Evolutionary conservation across 2,113 vertebrate species (phyloP).

Genomic region (Neotoma lepida): DNA sequence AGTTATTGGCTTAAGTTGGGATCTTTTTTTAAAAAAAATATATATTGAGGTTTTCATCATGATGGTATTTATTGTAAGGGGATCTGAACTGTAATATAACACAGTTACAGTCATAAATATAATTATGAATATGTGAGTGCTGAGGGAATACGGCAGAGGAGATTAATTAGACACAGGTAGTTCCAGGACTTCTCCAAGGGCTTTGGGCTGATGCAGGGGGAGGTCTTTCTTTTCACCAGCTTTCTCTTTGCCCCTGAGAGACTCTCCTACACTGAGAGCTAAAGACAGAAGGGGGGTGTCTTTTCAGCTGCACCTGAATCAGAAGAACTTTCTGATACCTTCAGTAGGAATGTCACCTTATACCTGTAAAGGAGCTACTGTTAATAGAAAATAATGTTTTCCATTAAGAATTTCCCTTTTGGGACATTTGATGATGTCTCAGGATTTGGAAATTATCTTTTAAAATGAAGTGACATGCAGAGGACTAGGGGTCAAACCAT

Average conservation of each 20-base stretch:
- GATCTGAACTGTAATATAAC: slow-evolving; percentile 75
- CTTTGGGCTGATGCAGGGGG: slow-evolving; percentile 59
- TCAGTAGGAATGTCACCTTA: neutral
- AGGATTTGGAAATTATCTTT: slow-evolving; percentile 48
- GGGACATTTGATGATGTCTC: neutral
- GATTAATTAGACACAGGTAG: slow-evolving; percentile 78
- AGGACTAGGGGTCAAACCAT: neutral
- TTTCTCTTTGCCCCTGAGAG: slow-evolving; percentile 16
- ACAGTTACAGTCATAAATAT: slow-evolving; percentile 77
- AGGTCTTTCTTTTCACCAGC: slow-evolving; percentile 54
- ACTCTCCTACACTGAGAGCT: neutral
- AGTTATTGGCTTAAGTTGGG: neutral
- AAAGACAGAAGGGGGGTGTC: neutral
- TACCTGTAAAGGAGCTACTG: slow-evolving; percentile 40
- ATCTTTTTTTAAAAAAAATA: neutral
- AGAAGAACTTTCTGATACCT: neutral
- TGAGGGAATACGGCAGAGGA: slow-evolving; percentile 69
- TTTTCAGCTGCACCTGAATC: neutral
- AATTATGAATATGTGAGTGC: slow-evolving; percentile 71
- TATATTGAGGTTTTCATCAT: slow-evolving; percentile 57
- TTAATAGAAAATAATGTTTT: slow-evolving; percentile 14
- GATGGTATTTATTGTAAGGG: slow-evolving; percentile 72
- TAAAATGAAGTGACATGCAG: slow-evolving; percentile 15
- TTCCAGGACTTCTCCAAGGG: slow-evolving; percentile 66
- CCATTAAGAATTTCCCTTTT: slow-evolving; percentile 41